Evolutionary conservation across 2,888 invertebrate genomes (phyloP), one percentile per base, ranked within the genome.

Genomic region (Lasioglossum leucozonium): DNA sequence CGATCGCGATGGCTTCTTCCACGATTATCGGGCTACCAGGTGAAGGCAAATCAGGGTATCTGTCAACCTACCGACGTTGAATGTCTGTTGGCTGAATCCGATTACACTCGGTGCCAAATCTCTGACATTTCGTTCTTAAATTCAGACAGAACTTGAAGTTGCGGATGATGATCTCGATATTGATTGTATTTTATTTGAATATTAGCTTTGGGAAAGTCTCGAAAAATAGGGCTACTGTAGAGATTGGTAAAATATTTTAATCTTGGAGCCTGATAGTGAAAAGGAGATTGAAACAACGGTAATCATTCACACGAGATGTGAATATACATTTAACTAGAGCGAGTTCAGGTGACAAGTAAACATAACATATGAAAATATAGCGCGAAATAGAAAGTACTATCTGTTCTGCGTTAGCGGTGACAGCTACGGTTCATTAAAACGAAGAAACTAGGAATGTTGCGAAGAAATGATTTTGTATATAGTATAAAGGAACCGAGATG

Each of bases 11-110:
- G 62, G 30, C 62, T 30, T 6, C 62, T 16, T 2, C 8, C 18
- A 16, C 6, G 62, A 34, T 62, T 62, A 62, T 30, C 18, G 16
- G 30, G 62, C 30, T 16, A 62, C 62, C 62, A 62, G 62, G 62
- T 62, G 62, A 62, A 62, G 62, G 62, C 62, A 18, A 62, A 62
- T 62, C 16, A 62, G 34, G 30, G 30, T 26, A 62, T 62, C 62
- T 18, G 30, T 62, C 62, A 62, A 62, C 30, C 30, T 34, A 30
- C 30, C 0, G 62, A 8, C 18, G 3, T 30, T 34, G 30, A 34
- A 62, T 62, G 62, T 0, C 62, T 62, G 16, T 62, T 18, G 16
- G 30, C 18, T 62, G 62, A 62, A 62, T 62, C 62, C 3, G 30
- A 30, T 62, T 18, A 18, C 2, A 30, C 34, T 30, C 30, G 62